A percentile compares a stretch with the other conserved stretches of the same genome.
Evolutionary conservation across 2,113 vertebrate genomes (phyloP).

Genomic region (Trematocara stigmaticum): DNA sequence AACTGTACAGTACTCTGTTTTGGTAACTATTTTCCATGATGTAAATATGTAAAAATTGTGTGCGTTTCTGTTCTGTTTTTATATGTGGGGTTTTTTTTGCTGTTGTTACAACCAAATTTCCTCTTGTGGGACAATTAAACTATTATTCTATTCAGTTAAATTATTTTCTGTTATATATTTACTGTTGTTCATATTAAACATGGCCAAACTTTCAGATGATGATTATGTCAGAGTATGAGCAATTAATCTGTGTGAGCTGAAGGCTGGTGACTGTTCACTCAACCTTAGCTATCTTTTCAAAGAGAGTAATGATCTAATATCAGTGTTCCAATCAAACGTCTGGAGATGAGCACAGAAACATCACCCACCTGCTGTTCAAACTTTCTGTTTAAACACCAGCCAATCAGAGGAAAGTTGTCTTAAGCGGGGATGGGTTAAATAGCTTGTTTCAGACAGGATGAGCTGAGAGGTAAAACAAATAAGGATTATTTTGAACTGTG

Average conservation of each 20-base stretch:
- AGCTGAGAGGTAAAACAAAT: neutral
- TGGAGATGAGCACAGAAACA: neutral
- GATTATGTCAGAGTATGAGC: neutral
- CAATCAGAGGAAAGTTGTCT: neutral
- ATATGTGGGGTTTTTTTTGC: fast-evolving
- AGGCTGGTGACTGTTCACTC: neutral
- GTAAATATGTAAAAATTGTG: neutral
- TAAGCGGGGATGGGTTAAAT: neutral
- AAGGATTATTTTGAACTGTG: neutral
- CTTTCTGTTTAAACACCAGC: neutral
- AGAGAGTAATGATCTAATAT: neutral
- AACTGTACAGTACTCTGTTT: neutral
- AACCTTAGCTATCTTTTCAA: neutral
- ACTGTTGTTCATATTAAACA: neutral
- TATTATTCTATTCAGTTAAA: neutral
- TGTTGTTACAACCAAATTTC: neutral
- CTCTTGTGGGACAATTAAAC: neutral
- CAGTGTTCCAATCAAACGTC: neutral
- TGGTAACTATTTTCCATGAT: neutral
- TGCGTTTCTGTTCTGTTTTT: neutral
- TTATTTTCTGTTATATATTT: neutral
- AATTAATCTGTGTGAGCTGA: neutral
- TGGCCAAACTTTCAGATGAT: neutral
- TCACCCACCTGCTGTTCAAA: neutral
- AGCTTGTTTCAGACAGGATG: neutral